Percentiles rank a stretch among this genome's conserved stretches.
These are phyloP conservation scores for Spinibarbus caldwelli DNA, from an alignment of 2,797 vertebrate species.

Conservation along the genomic window DNA sequence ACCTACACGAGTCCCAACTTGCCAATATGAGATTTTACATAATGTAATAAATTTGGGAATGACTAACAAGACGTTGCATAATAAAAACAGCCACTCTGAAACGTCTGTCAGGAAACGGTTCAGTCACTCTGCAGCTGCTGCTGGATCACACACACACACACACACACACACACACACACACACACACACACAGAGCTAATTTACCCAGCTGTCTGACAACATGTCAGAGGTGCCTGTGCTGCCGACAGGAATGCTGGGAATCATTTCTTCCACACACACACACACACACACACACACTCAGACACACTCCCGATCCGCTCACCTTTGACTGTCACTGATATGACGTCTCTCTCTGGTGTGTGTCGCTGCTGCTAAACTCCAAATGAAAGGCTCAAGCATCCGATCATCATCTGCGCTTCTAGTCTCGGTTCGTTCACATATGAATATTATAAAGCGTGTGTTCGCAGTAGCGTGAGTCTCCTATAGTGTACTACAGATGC, in stretches of 20 bases:
- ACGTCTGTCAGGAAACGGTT: background rate
- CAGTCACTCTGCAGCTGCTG: background rate
- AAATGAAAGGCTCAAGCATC: background rate
- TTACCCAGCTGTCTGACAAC: slow-evolving; percentile 22
- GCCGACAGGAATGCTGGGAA: slow-evolving; percentile 40
- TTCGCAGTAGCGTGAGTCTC: background rate
- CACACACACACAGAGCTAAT: background rate
- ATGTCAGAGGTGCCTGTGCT: slow-evolving; percentile 23
- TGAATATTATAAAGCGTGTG: background rate
- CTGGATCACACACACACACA: background rate
- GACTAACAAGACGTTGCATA: slow-evolving; percentile 27
- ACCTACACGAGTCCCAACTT: background rate
- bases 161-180: background rate
- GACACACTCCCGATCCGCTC: slow-evolving; percentile 12
- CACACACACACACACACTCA: background rate
- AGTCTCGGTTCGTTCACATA: background rate
- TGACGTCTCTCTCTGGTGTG: background rate
- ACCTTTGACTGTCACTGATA: slow-evolving; percentile 35
- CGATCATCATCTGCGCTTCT: background rate
- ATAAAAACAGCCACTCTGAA: slow-evolving; percentile 29
- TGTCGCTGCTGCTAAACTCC: background rate
- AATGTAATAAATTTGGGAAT: background rate
- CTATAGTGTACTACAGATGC: background rate
- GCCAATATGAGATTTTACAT: background rate
- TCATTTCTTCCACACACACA: background rate